Evolutionary conservation across 1,140 invertebrate genomes (phyloP), one percentile per base, ranked within the genome.

Genomic region (Pseudomyrmex pallidus): DNA sequence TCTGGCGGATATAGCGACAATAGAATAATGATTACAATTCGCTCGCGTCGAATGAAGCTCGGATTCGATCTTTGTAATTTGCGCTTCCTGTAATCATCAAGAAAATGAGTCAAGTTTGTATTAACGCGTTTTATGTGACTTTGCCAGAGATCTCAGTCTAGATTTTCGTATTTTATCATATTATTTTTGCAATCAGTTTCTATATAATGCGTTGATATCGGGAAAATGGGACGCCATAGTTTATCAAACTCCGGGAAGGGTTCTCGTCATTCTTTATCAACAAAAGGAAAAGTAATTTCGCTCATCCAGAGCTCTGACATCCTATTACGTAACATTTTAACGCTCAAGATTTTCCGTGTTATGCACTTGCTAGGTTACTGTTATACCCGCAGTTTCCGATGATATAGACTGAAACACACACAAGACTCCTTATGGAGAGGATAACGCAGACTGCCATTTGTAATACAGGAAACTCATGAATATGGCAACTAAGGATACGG

Each of bases 371-470:
- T 46, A 59, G 17, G 17, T 54, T 73, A 57, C 7, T 73, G 59
- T 10, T 44, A 72, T n/a, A 9, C n/a, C n/a, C 57, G 13, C 8
- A 44, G 13, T 73, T 73, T 10, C 8, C 25, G 25, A 73, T 22
- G 12, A 20, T 44, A 20, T 9, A 35, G 13, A 35, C 62, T 64
- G n/a, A 64, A 8, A 35, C 35, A 59, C 54, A 46, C 54, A 35
- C 35, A 20, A 74, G 68, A 72, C 56, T 25, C 72, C n/a, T 74
- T 74, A 62, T 62, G 44, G 0, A 74, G 15, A 74, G 61, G 35
- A 44, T 57, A 46, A 59, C 13, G 44, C 56, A 46, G 17, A 46
- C 56, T 61, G 13, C 12, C 44, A 74, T 74, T 74, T 74, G 70
- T 73, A 46, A 73, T 17, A 59, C 8, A 22, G 35, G 17, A 73